Percentiles rank a stretch among this genome's conserved stretches.
These are phyloP conservation scores for Paraplagusia blochii DNA, from an alignment of 2,113 vertebrate genomes.

Conservation along the genomic window DNA sequence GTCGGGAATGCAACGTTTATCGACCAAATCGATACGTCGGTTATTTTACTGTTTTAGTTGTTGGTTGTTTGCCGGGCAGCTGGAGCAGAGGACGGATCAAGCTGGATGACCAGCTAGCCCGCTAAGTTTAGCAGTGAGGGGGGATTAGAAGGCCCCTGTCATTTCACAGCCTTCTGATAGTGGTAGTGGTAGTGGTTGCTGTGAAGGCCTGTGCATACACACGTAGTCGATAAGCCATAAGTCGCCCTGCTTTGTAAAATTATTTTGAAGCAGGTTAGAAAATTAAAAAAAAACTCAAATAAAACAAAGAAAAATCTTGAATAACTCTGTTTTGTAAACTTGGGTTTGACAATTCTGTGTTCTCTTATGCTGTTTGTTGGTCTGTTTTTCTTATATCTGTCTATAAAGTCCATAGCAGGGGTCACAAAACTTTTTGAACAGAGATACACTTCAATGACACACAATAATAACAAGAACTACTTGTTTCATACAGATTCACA, in stretches of 20 bases:
- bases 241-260: not conserved
- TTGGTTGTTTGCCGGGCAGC: not conserved
- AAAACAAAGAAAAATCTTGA: constrained; percentile 3
- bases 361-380: too few relatives aligned
- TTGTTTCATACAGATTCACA: too few relatives aligned
- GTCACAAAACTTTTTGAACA: too few relatives aligned
- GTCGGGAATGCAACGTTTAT: not conserved
- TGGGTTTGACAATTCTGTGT: too few relatives aligned
- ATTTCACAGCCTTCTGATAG: constrained; percentile 51
- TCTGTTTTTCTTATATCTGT: too few relatives aligned
- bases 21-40: not conserved
- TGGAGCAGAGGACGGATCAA: constrained; percentile 7
- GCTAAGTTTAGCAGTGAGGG: constrained; percentile 61
- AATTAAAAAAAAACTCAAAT: constrained; percentile 1
- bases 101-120: constrained; percentile 40
- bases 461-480: too few relatives aligned
- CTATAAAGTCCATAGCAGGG: too few relatives aligned
- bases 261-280: constrained; percentile 4
- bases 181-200: constrained; percentile 19
- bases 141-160: constrained; percentile 67
- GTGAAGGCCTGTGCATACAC: constrained; percentile 35
- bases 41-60: not conserved
- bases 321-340: too few relatives aligned
- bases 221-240: constrained; percentile 11
- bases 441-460: too few relatives aligned